These are phyloP conservation scores for Lophotriccus pileatus DNA, from an alignment of 2,797 vertebrate species.

Conservation along the genomic window DNA sequence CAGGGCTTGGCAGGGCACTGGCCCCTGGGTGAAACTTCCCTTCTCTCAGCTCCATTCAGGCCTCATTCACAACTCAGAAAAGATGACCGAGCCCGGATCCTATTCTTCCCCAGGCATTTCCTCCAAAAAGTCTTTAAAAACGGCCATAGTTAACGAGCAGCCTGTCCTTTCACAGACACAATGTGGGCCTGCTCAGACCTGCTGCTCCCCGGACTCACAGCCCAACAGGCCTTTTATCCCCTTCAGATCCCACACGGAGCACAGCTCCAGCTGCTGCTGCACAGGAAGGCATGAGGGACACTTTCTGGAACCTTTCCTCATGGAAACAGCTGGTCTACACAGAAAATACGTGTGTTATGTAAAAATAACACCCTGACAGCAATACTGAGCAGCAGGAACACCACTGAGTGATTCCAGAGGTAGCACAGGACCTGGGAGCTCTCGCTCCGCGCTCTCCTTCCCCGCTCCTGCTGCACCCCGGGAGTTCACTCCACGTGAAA, in stretches of 20 bases:
- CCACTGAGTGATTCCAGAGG: neutral
- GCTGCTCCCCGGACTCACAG: neutral
- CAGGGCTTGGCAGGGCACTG: neutral
- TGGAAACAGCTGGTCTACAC: neutral
- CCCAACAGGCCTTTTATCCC: neutral
- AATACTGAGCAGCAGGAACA: neutral
- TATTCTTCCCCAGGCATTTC: neutral
- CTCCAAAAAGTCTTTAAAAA: neutral
- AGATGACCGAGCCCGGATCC: neutral
- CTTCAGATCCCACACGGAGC: neutral
- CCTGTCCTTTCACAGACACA: conserved; percentile 27
- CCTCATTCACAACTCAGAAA: conserved; percentile 2
- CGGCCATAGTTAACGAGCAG: conserved; percentile 12
- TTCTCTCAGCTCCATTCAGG: neutral
- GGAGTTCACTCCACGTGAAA: neutral
- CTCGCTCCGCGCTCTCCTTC: neutral
- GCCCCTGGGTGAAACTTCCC: neutral
- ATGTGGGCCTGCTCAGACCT: conserved; percentile 16
- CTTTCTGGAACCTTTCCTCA: neutral
- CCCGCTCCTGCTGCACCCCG: neutral
- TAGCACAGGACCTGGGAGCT: neutral
- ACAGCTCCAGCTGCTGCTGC: neutral
- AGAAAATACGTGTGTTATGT: neutral
- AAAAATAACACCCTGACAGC: neutral
- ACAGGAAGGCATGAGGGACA: neutral